Conservation (phyloP, 2,888 invertebrate species). For the Clusia tigrina region DNA sequence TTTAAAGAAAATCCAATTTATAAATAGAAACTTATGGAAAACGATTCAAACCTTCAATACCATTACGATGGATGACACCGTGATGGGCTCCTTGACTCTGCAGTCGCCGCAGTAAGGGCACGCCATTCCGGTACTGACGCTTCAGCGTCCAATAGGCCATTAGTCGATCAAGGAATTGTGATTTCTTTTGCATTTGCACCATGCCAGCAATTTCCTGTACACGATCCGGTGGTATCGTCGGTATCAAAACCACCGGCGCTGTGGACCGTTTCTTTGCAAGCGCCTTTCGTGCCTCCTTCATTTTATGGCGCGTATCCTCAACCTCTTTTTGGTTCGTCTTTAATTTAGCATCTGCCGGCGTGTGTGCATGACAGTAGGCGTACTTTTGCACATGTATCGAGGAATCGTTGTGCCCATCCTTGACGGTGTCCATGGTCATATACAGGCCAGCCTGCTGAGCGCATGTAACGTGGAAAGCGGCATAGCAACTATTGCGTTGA, state of each 20-base stretch:
- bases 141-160: conserved; percentile 98
- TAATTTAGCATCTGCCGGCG: conserved; percentile 65
- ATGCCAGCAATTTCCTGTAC: conserved; percentile 86
- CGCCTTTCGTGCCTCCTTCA: conserved; percentile 86
- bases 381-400: conserved; percentile 92
- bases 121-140: conserved; percentile 92
- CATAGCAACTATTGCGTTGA: conserved; percentile 94
- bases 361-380: conserved; percentile 95
- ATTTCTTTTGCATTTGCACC: conserved; percentile 78
- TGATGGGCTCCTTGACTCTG: conserved; percentile 71
- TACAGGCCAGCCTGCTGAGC: conserved; percentile 93
- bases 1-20: neutral
- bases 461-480: conserved; percentile 99
- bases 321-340: conserved; percentile 65
- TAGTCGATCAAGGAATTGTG: conserved; percentile 86
- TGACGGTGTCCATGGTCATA: conserved; percentile 96
- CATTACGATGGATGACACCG: conserved; percentile 67
- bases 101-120: conserved; percentile 86
- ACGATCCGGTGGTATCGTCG: conserved; percentile 88
- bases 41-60: conserved; percentile 67
- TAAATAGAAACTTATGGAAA: neutral
- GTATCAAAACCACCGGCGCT: conserved; percentile 91
- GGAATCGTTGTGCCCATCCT: conserved; percentile 69
- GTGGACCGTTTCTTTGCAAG: conserved; percentile 89
- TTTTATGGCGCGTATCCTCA: conserved; percentile 79